Base-by-base conservation (phyloP, 1,140 invertebrate species). In the Gonioctena quinquepunctata region DNA sequence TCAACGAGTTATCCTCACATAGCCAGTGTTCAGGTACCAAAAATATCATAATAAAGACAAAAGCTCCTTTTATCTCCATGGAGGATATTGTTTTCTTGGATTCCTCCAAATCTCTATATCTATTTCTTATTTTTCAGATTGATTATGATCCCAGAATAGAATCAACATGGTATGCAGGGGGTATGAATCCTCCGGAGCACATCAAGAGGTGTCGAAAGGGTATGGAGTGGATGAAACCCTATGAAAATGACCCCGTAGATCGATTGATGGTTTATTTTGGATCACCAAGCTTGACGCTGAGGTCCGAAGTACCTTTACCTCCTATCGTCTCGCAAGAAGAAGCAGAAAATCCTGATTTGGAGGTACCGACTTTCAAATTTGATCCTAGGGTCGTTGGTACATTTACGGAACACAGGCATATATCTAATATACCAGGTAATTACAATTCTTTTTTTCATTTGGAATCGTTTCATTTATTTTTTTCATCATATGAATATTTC, bases 81-180 rank as follows among this genome's bases (percentile, higher is more conserved):
- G n/a, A n/a, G n/a, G n/a, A n/a, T n/a, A n/a, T n/a, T n/a, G n/a
- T n/a, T n/a, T n/a, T n/a, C n/a, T n/a, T n/a, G n/a, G n/a, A n/a
- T n/a, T n/a, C n/a, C n/a, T n/a, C n/a, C n/a, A n/a, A n/a, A n/a
- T n/a, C n/a, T n/a, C n/a, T n/a, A n/a, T n/a, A n/a, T n/a, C n/a
- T n/a, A n/a, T n/a, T n/a, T n/a, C n/a, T n/a, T 68, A 54, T 66
- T 72, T 83, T 85, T 66, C 70, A 90, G 87, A 81, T 90, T 50
- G 93, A 95, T 82, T 85, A 87, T 79, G 87, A 92, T 70, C 90
- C 93, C 5, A 84, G 93, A 33, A 82, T 91, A 74, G 93, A 95
- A 86, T 89, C 93, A 54, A 93, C 92, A 81, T 95, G 94, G 94
- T 87, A 86, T 75, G 86, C 87, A 64, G 93, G 93, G 69, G 90